A percentile compares a stretch with the other conserved stretches of the same genome.
These are phyloP conservation scores for Ophraella communa DNA, from an alignment of 2,888 invertebrate species.

Conservation along the genomic window DNA sequence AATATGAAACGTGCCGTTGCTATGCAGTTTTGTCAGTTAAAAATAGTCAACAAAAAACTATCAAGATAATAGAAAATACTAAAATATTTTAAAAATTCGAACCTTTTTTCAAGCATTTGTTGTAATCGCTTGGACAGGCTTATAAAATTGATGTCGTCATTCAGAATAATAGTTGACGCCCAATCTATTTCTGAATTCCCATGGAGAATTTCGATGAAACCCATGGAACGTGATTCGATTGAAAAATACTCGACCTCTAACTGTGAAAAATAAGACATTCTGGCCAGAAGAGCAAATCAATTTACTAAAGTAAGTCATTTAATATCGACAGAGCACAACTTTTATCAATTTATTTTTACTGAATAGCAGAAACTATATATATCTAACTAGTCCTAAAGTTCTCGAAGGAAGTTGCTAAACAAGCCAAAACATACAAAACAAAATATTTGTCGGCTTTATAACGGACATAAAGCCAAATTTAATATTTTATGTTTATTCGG, in stretches of 20 bases:
- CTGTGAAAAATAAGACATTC: constrained; percentile 19
- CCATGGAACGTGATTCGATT: constrained; percentile 20
- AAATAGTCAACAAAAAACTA: no score
- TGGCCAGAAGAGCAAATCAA: constrained; percentile 30
- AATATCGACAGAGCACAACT: constrained; percentile 28
- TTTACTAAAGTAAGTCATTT: constrained; percentile 36
- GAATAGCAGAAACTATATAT: constrained; percentile 19
- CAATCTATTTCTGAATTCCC: constrained; percentile 7
- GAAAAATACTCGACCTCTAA: constrained; percentile 20
- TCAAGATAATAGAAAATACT: no score
- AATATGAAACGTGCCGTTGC: no score
- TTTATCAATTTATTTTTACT: constrained; percentile 30
- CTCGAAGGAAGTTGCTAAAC: constrained; percentile 23
- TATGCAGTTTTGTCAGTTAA: no score
- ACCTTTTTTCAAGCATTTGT: background rate
- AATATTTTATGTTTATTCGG: constrained; percentile 15
- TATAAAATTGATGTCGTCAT: background rate
- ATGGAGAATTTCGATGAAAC: background rate
- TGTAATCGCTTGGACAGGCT: background rate
- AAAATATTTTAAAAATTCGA: background rate
- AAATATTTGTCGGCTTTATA: constrained; percentile 6
- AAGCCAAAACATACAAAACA: constrained; percentile 9
- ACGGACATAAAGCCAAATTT: constrained; percentile 12
- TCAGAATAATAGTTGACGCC: constrained; percentile 4
- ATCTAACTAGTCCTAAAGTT: background rate